These are phyloP conservation scores for Henricia sp. DNA, from an alignment of 53 echinoderm and acorn worm species.

Conservation along the genomic window DNA sequence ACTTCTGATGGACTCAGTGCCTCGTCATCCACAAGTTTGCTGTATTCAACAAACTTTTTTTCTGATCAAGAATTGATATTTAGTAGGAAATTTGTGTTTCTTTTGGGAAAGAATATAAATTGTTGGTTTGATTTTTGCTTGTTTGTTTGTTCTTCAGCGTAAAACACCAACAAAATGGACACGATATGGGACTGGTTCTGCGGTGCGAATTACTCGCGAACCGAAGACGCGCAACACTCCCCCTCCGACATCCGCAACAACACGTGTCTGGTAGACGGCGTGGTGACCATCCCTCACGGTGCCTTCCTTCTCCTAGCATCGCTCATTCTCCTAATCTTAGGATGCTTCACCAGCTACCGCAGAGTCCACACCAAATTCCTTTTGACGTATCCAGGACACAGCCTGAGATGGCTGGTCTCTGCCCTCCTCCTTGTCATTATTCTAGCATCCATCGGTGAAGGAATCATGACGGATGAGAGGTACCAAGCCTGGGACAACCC, in stretches of 20 bases:
- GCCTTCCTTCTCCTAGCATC: conserved; percentile 69
- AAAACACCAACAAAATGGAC: too few species aligned
- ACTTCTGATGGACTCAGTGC: too few species aligned
- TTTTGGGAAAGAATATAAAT: too few species aligned
- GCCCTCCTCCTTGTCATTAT: conserved; percentile 59
- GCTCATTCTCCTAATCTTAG: conserved; percentile 62
- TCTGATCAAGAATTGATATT: too few species aligned
- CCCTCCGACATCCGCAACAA: conserved; percentile 71
- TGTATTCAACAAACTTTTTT: too few species aligned
- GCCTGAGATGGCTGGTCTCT: conserved; percentile 77
- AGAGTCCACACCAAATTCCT: conserved; percentile 65
- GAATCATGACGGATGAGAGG: conserved; percentile 75
- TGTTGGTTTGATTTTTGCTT: too few species aligned
- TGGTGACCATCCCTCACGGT: conserved; percentile 67
- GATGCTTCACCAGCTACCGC: conserved; percentile 75
- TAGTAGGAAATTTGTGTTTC: too few species aligned
- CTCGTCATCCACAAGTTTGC: too few species aligned
- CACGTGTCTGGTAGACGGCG: conserved; percentile 74
- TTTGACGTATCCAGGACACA: conserved; percentile 79
- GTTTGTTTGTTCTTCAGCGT: too few species aligned
- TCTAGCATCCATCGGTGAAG: conserved; percentile 72
- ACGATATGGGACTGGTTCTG: conserved; percentile 82
- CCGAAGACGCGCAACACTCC: conserved; percentile 26
- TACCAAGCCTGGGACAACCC: conserved; percentile 43
- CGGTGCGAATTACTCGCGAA: conserved; percentile 65